Percentiles rank a stretch among this genome's conserved stretches.
phyloP scores from a whole-genome alignment of 2,888 invertebrate species.

The Geotrupes spiniger region DNA sequence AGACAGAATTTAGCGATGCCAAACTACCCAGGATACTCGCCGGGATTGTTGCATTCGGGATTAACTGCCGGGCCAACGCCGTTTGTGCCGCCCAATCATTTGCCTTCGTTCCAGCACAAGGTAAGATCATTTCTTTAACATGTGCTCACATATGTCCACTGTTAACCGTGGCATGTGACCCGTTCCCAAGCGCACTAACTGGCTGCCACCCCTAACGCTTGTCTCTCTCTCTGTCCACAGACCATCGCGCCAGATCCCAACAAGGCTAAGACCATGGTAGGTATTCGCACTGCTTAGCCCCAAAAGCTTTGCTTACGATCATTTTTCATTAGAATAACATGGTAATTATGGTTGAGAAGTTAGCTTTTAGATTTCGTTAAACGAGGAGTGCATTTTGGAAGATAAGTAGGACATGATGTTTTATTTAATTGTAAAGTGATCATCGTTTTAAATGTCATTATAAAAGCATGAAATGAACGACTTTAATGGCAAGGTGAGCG shows the following conservation, averaged over 20 bases:
- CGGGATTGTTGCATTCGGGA: slow-evolving; percentile 76
- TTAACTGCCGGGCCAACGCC: slow-evolving; percentile 72
- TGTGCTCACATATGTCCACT: slow-evolving; percentile 3
- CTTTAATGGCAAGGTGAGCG: no score
- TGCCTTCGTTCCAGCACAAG: slow-evolving; percentile 86
- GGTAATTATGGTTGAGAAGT: no score
- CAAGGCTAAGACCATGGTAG: slow-evolving; percentile 48
- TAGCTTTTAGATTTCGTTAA: no score
- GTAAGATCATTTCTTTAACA: slow-evolving; percentile 50
- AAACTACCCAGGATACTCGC: slow-evolving; percentile 74
- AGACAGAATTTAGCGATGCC: slow-evolving; percentile 71
- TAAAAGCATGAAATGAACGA: no score
- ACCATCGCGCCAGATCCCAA: slow-evolving; percentile 46
- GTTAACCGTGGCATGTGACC: slow-evolving; percentile 4
- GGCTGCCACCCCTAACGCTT: slow-evolving; percentile 39
- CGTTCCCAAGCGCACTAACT: slow-evolving; percentile 22
- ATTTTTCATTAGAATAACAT: slow-evolving; percentile 11
- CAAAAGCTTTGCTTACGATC: slow-evolving; percentile 18
- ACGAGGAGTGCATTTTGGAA: no score
- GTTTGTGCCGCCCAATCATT: slow-evolving; percentile 84
- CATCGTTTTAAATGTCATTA: no score
- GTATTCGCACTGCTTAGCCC: slow-evolving; percentile 27
- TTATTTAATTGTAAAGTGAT: no score
- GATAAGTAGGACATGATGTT: no score
- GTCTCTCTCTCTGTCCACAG: slow-evolving; percentile 48